phyloP scores from a whole-genome alignment of 2,113 vertebrate species.

The Cryptomyrus ogoouensis region DNA sequence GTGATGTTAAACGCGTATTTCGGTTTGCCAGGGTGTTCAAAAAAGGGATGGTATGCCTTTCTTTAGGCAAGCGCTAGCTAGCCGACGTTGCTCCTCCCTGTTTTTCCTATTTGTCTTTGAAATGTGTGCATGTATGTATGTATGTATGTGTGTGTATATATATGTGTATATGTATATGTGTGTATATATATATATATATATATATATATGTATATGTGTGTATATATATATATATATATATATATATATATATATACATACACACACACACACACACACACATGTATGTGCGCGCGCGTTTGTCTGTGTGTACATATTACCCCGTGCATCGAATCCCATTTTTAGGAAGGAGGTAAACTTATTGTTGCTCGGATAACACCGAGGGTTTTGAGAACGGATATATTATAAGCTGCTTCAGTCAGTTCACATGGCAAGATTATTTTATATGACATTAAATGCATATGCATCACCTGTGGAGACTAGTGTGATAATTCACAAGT shows the following conservation, averaged over 20 bases:
- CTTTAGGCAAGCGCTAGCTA: background rate
- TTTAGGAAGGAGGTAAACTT: background rate
- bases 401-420: background rate
- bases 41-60: conserved; percentile 11
- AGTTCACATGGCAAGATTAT: background rate
- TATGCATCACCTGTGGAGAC: background rate
- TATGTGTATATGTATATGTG: fast-evolving
- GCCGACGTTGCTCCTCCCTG: background rate
- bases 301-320: background rate
- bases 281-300: too few relatives aligned
- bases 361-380: background rate
- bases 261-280: too few relatives aligned
- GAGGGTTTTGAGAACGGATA: background rate
- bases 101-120: background rate
- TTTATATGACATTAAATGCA: background rate
- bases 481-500: background rate
- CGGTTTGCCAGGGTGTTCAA: background rate
- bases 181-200: too few relatives aligned
- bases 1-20: background rate
- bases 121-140: background rate
- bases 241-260: too few relatives aligned
- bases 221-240: too few relatives aligned
- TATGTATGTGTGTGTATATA: too few relatives aligned
- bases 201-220: fast-evolving
- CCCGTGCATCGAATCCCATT: background rate